Evolutionary conservation across 2,113 vertebrate species (phyloP).

Genomic region (Nycticebus coucang): DNA sequence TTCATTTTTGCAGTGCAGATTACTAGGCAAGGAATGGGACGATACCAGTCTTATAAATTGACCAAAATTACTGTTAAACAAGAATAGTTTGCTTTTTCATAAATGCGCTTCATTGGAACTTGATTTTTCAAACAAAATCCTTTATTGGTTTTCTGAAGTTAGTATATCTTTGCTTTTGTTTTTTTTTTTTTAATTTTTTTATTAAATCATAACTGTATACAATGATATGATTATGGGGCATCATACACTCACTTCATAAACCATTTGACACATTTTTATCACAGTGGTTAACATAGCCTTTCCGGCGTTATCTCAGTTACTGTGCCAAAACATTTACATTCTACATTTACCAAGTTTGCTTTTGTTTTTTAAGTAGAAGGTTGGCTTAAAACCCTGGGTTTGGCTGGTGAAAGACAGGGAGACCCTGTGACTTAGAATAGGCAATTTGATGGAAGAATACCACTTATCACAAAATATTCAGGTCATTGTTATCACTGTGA

Average conservation of each 20-base stretch:
- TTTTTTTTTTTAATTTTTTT: too few relatives aligned
- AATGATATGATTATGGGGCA: too few relatives aligned
- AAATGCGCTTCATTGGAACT: background rate
- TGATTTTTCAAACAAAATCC: background rate
- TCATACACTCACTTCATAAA: too few relatives aligned
- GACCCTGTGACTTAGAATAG: background rate
- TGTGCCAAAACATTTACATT: too few relatives aligned
- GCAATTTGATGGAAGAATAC: background rate
- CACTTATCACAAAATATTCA: background rate
- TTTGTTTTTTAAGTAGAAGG: background rate
- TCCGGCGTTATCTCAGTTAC: too few relatives aligned
- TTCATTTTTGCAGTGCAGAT: background rate
- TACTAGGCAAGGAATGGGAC: background rate
- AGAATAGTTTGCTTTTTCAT: background rate
- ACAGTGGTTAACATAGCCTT: too few relatives aligned
- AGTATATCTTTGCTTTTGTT: background rate
- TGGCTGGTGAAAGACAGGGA: background rate
- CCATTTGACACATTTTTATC: too few relatives aligned
- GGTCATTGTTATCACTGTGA: background rate
- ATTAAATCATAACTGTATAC: too few relatives aligned
- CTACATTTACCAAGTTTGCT: too few relatives aligned
- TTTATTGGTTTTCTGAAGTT: constrained; percentile 6
- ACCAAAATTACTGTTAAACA: background rate
- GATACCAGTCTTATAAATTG: background rate
- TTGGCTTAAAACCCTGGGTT: background rate